Base-by-base conservation (phyloP, 1,140 invertebrate genomes). In the Drosophila lacertosa region DNA sequence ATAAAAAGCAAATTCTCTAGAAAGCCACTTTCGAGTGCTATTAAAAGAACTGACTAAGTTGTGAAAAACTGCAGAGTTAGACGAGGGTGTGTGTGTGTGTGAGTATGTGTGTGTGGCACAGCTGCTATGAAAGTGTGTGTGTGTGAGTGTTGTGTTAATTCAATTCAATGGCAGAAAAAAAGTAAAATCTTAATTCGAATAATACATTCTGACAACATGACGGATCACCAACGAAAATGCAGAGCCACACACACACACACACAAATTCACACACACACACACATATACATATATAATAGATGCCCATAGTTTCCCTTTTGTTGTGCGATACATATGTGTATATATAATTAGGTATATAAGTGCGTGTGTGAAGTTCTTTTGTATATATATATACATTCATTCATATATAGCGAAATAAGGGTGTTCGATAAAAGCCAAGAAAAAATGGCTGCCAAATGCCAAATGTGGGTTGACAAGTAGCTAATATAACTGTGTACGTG, bases 191-290 rank as follows among this genome's bases (percentile, higher is more conserved):
- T 89, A 89, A 89, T 89, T 89, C 81, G 80, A 86, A 84, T 89
- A 89, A 89, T 89, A 84, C 86, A 89, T 89, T 89, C 86, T 89
- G 86, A 89, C 86, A 89, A 89, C 80, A 86, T 89, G 86, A 89
- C 86, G 86, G 86, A 89, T 89, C 86, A 89, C 86, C 86, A 89
- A 82, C 77, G 84, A 89, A 88, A 88, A 89, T 89, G 84, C 78
- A 77, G 63, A 72, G 68, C 60, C 68, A 88, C 70, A 82, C 70
- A 84, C 69, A 40, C 64, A 40, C 54, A 55, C 42, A 42, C 40
- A 37, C 54, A 40, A 42, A 22, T 51, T 32, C 51, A 57, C 69
- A 4, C 63, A 42, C 40, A 55, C 37, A 7, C 37, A 42, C 24
- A 45, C 40, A 42, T 37, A 42, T 9, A 44, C 29, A 39, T 16